Percentiles rank a stretch among this genome's conserved stretches.
Conservation (phyloP, 2,797 vertebrate species). For the Coluber constrictor region DNA sequence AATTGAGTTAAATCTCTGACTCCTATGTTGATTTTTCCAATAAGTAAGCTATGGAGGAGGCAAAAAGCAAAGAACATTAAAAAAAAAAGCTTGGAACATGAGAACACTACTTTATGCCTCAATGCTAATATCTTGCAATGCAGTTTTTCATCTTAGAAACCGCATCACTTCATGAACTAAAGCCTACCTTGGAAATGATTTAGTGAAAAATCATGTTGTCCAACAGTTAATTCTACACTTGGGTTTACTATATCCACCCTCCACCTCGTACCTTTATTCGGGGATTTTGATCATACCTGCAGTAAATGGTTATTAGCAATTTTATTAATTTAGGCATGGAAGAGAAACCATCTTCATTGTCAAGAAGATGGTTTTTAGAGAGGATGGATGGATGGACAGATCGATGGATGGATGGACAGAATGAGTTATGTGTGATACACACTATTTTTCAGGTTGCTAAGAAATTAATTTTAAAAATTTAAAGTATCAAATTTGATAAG, state of each 20-base stretch:
- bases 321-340: not conserved
- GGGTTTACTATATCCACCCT: not conserved
- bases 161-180: not conserved
- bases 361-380: not conserved
- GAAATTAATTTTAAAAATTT: not conserved
- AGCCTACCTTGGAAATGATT: rapidly evolving
- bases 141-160: not conserved
- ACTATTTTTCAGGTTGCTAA: not conserved
- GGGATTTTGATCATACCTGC: not conserved
- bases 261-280: not conserved
- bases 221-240: not conserved
- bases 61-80: not conserved
- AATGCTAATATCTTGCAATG: not conserved
- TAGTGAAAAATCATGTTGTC: not conserved
- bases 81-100: rapidly evolving
- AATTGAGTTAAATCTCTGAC: conserved; percentile 28
- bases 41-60: not conserved
- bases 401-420: not conserved
- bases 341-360: not conserved
- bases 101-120: not conserved
- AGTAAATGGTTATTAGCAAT: not conserved
- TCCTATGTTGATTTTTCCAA: conserved; percentile 17
- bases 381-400: not conserved
- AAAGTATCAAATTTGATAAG: not conserved
- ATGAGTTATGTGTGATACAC: not conserved